Evolutionary conservation across 2,113 vertebrate genomes (phyloP).

Genomic region (Orycteropus afer): DNA sequence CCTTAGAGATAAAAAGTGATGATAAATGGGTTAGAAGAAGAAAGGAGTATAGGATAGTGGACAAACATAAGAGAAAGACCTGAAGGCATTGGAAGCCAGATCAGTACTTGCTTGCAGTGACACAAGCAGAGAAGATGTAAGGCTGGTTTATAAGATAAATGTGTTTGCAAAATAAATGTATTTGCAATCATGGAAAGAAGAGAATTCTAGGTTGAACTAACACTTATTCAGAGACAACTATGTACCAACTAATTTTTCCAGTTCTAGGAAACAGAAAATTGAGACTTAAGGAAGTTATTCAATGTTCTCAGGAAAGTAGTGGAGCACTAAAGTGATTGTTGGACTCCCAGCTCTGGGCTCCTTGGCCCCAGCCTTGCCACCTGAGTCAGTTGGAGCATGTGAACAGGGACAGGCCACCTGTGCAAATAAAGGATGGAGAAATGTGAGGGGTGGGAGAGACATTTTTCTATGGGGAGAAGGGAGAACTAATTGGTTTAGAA

Average conservation of each 20-base stretch:
- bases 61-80: not conserved
- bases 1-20: not conserved
- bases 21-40: not conserved
- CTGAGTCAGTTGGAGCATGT: not conserved
- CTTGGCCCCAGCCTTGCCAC: not conserved
- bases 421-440: not conserved
- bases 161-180: too few species aligned
- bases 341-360: not conserved
- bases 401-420: not conserved
- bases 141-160: not conserved
- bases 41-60: not conserved
- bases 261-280: slow-evolving; percentile 24
- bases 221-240: not conserved
- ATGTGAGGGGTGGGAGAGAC: not conserved
- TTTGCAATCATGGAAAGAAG: not conserved
- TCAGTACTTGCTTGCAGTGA: not conserved
- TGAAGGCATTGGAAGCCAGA: not conserved
- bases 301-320: not conserved
- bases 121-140: not conserved
- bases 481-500: not conserved
- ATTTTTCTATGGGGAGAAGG: not conserved
- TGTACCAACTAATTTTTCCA: not conserved
- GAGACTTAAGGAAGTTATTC: not conserved
- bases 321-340: not conserved
- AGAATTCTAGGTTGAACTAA: not conserved